phyloP scores from a whole-genome alignment of 2,113 vertebrate species.

The Aviceda subcristata region DNA sequence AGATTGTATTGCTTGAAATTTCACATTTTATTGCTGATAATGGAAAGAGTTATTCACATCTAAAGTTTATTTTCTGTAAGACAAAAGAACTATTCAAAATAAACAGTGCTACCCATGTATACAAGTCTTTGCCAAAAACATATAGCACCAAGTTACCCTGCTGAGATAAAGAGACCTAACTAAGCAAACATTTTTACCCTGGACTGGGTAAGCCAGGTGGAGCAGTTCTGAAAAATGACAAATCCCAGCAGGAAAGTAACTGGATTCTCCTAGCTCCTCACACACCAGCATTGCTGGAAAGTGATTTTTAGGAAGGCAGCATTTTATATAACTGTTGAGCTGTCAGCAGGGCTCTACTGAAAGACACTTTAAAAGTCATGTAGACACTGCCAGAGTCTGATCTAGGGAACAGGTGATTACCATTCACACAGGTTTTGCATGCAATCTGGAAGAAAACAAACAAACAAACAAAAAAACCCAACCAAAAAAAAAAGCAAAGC shows the following conservation, averaged over 20 bases:
- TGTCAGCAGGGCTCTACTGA: constrained; percentile 8
- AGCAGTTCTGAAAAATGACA: background rate
- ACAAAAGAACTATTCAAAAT: background rate
- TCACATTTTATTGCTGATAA: background rate
- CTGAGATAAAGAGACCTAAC: background rate
- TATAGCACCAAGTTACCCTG: background rate
- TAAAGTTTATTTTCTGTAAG: background rate
- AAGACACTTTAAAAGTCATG: constrained; percentile 9
- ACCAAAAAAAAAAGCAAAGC: background rate
- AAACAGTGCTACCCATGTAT: background rate
- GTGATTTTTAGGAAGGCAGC: constrained; percentile 12
- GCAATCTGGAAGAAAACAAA: background rate
- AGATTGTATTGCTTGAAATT: background rate
- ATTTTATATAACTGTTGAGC: background rate
- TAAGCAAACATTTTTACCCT: background rate
- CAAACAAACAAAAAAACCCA: no score
- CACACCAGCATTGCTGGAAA: background rate
- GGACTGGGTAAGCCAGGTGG: background rate
- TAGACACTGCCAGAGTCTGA: background rate
- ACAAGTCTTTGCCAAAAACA: background rate
- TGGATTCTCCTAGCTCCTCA: background rate
- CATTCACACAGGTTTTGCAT: background rate
- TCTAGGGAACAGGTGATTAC: background rate
- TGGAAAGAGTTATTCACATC: background rate
- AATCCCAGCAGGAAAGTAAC: background rate